Percentiles rank a stretch among this genome's conserved stretches.
Evolutionary conservation across 2,797 vertebrate species (phyloP).

Genomic region (Harpagifer antarcticus): DNA sequence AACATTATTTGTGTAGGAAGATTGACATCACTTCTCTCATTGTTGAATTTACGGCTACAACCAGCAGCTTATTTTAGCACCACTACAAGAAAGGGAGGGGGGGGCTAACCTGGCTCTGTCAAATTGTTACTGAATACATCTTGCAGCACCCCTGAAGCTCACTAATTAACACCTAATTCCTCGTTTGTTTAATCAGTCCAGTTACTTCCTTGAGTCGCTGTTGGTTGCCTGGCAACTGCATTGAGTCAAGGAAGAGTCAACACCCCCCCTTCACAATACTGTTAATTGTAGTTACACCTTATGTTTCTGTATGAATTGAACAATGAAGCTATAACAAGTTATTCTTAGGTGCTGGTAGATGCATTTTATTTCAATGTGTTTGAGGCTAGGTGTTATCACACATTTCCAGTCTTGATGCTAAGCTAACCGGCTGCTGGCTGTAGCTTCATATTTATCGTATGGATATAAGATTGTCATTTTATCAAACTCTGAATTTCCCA

Average conservation of each 20-base stretch:
- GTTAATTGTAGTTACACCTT: not conserved
- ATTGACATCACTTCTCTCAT: not conserved
- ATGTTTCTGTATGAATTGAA: not conserved
- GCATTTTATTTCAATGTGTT: not conserved
- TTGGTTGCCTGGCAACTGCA: slow-evolving; percentile 34
- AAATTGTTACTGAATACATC: not conserved
- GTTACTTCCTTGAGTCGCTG: not conserved
- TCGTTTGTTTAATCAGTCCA: not conserved
- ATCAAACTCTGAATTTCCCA: slow-evolving; percentile 2
- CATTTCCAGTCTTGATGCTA: not conserved
- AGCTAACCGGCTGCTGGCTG: too few relatives aligned
- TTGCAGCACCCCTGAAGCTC: not conserved
- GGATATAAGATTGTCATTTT: not conserved
- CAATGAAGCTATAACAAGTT: not conserved
- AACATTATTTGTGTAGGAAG: not conserved
- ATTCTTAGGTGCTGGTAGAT: not conserved
- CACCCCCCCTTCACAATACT: not conserved
- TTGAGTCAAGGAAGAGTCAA: not conserved
- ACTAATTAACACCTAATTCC: slow-evolving; percentile 11
- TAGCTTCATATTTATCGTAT: too few relatives aligned
- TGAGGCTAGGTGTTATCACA: not conserved
- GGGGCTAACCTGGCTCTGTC: not conserved
- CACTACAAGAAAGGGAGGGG: not conserved
- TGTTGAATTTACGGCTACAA: not conserved
- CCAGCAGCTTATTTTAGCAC: slow-evolving; percentile 14